These are phyloP conservation scores for Lacerta bilineata DNA, from an alignment of 2,797 vertebrate genomes.

Conservation along the genomic window DNA sequence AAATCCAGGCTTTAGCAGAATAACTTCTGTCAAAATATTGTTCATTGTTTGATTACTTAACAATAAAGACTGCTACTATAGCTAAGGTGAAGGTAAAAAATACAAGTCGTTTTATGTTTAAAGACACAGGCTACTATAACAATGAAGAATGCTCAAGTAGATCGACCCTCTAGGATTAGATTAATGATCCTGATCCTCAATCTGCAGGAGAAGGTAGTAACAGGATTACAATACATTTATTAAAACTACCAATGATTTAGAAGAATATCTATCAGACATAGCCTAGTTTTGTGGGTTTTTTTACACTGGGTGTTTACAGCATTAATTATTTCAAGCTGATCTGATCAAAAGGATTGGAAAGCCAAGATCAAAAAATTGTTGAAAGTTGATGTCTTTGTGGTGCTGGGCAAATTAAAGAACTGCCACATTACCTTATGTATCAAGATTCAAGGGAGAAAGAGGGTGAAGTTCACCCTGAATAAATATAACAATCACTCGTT, in stretches of 20 bases:
- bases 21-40: background rate
- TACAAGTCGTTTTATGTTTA: background rate
- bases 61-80: background rate
- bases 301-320: background rate
- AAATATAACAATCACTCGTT: background rate
- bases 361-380: background rate
- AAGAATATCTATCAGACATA: background rate
- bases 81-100: background rate
- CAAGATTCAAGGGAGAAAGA: background rate
- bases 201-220: background rate
- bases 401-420: background rate
- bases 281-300: background rate
- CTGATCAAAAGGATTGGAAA: background rate
- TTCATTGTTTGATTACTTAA: background rate
- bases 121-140: background rate
- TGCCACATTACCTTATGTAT: background rate
- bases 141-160: background rate
- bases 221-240: background rate
- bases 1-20: background rate
- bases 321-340: background rate
- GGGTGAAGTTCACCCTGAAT: background rate
- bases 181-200: background rate
- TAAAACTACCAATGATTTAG: background rate
- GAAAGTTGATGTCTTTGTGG: background rate
- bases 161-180: background rate